Evolutionary conservation across 2,888 invertebrate genomes (phyloP).

Genomic region (Drosophila limbata): DNA sequence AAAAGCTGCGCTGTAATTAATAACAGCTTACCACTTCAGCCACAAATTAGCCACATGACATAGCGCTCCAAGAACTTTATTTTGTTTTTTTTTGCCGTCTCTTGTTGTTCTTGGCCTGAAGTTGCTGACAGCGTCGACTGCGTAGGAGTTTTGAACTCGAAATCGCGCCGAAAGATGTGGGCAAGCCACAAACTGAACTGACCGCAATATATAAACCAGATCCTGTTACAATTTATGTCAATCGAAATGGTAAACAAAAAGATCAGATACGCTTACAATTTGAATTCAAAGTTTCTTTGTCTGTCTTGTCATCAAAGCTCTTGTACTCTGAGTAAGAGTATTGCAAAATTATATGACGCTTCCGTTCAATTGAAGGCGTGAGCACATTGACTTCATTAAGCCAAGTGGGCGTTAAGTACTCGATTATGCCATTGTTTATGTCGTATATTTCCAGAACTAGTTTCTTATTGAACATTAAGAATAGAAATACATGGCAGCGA

Average conservation of each 20-base stretch:
- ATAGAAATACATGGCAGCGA: constrained; percentile 45
- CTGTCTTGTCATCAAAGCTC: background rate
- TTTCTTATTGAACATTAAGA: constrained; percentile 50
- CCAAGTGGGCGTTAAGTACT: constrained; percentile 51
- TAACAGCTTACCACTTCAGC: constrained; percentile 62
- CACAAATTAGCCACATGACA: constrained; percentile 71
- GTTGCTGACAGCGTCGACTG: constrained; percentile 24
- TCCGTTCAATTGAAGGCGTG: constrained; percentile 65
- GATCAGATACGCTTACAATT: constrained; percentile 1
- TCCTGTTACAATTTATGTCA: constrained; percentile 56
- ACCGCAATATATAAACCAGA: constrained; percentile 32
- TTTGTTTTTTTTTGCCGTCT: background rate
- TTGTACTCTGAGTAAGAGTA: background rate
- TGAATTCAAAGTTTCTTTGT: background rate
- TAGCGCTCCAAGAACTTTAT: constrained; percentile 47
- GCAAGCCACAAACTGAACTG: constrained; percentile 25
- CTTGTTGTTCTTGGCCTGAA: constrained; percentile 35
- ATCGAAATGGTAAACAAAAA: constrained; percentile 16
- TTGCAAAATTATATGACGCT: constrained; percentile 33
- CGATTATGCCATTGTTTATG: constrained; percentile 32
- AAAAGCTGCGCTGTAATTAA: constrained; percentile 64
- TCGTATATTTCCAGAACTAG: constrained; percentile 53
- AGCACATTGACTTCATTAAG: constrained; percentile 40
- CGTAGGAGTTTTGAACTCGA: constrained; percentile 48
- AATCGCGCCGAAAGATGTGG: constrained; percentile 32